A percentile compares a stretch with the other conserved stretches of the same genome.
Evolutionary conservation across 2,797 vertebrate species (phyloP).

Genomic region (Gobio occitaniae): DNA sequence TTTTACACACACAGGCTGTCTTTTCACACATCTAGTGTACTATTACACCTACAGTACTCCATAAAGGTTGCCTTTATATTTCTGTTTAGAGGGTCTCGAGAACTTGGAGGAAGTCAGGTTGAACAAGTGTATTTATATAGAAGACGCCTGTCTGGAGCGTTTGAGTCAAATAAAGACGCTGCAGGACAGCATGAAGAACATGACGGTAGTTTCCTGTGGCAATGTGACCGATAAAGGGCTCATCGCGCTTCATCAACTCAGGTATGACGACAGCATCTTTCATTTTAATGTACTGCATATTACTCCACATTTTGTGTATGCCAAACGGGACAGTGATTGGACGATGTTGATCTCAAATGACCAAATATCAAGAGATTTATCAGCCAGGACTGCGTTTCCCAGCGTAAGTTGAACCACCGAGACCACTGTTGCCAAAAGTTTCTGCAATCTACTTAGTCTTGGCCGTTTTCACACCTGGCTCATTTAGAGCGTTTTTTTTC

Average conservation of each 20-base stretch:
- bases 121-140: slow-evolving; percentile 90
- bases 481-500: background rate
- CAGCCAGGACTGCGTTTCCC: background rate
- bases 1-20: background rate
- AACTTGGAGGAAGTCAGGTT: slow-evolving; percentile 88
- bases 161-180: slow-evolving; percentile 84
- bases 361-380: background rate
- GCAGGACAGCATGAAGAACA: slow-evolving; percentile 80
- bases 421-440: background rate
- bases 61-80: background rate
- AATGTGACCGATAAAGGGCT: slow-evolving; percentile 91
- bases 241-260: slow-evolving; percentile 85
- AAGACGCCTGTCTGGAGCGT: slow-evolving; percentile 88
- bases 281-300: background rate
- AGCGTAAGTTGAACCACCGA: background rate
- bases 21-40: slow-evolving; percentile 13
- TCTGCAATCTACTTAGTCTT: background rate
- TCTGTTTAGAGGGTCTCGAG: slow-evolving; percentile 84
- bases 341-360: background rate
- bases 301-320: background rate
- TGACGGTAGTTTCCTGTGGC: slow-evolving; percentile 93
- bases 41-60: background rate
- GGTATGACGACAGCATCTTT: slow-evolving; percentile 67
- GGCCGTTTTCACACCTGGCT: background rate
- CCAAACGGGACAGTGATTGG: background rate